phyloP scores from a whole-genome alignment of 92 coral and sea anemone genomes.

The Blastomussa wellsi region DNA sequence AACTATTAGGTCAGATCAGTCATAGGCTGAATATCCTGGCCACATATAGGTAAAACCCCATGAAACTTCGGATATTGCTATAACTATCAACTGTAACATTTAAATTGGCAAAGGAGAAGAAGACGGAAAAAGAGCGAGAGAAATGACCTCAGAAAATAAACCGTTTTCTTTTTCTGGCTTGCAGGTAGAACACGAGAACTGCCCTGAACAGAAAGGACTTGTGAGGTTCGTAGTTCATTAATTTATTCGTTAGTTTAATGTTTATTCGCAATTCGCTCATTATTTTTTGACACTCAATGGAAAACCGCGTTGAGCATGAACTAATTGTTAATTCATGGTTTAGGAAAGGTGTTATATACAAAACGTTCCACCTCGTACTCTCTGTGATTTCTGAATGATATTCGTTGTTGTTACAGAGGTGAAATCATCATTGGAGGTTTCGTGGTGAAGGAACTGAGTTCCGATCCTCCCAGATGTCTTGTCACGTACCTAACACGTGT shows the following conservation, averaged over 20 bases:
- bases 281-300: no score
- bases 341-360: neutral
- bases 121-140: neutral
- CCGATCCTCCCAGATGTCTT: slow-evolving; percentile 84
- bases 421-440: slow-evolving; percentile 75
- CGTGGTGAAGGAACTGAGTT: slow-evolving; percentile 78
- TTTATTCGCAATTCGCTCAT: no score
- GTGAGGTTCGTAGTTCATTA: slow-evolving; percentile 63
- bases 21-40: neutral
- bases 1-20: neutral
- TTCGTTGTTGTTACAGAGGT: slow-evolving; percentile 58
- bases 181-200: slow-evolving; percentile 66
- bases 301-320: no score
- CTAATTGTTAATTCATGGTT: no score
- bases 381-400: neutral
- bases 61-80: neutral
- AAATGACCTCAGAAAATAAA: neutral
- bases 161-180: neutral
- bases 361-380: no score
- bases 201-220: slow-evolving; percentile 67
- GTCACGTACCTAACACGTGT: slow-evolving; percentile 83
- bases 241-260: no score
- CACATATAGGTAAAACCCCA: neutral
- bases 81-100: neutral
- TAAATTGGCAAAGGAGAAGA: neutral